phyloP scores from a whole-genome alignment of 2,888 invertebrate species.

The Drosophila bunnanda region DNA sequence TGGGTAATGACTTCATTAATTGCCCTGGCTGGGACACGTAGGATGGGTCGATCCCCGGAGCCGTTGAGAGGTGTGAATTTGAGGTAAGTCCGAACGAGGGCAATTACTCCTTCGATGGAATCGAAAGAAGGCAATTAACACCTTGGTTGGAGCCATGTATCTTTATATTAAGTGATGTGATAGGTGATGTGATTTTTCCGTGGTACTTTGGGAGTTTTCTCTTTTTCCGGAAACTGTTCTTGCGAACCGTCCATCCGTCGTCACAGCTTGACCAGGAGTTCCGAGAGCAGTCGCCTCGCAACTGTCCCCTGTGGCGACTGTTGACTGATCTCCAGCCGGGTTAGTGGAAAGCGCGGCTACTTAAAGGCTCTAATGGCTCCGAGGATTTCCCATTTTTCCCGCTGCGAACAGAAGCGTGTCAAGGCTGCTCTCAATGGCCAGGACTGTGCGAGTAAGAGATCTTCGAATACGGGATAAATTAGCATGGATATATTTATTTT shows the following conservation, averaged over 20 bases:
- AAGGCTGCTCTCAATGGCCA: slow-evolving; percentile 78
- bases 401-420: slow-evolving; percentile 82
- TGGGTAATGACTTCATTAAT: slow-evolving; percentile 46
- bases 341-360: slow-evolving; percentile 66
- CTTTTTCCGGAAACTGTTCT: slow-evolving; percentile 39
- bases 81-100: slow-evolving; percentile 62
- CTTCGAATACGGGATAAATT: slow-evolving; percentile 36
- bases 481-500: slow-evolving; percentile 42
- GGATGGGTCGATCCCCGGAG: slow-evolving; percentile 13
- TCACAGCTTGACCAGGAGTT: slow-evolving; percentile 39
- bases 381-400: slow-evolving; percentile 52
- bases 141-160: slow-evolving; percentile 65
- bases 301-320: slow-evolving; percentile 71
- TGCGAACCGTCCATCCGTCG: slow-evolving; percentile 7
- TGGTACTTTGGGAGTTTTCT: slow-evolving; percentile 32
- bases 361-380: slow-evolving; percentile 72
- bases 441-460: slow-evolving; percentile 6
- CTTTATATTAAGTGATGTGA: slow-evolving; percentile 11
- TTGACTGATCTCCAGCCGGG: slow-evolving; percentile 70
- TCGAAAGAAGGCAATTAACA: slow-evolving; percentile 70
- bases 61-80: slow-evolving; percentile 72
- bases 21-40: slow-evolving; percentile 33
- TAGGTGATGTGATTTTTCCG: neutral
- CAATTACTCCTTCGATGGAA: slow-evolving; percentile 67
- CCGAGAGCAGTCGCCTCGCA: slow-evolving; percentile 19